Evolutionary conservation across 2,888 invertebrate species (phyloP).

Genomic region (Hirtodrosophila confusa): DNA sequence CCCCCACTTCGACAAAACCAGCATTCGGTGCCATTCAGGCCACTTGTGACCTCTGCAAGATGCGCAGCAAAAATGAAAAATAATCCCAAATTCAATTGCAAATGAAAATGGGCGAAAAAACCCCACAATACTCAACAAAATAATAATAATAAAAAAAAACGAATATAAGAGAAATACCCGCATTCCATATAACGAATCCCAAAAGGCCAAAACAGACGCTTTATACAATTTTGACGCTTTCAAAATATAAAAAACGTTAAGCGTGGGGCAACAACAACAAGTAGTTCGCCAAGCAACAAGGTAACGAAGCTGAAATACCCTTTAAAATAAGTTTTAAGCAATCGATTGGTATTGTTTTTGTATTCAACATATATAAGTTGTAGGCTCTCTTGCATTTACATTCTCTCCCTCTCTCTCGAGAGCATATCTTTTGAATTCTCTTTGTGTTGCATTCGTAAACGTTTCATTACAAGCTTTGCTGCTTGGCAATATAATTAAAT

Average conservation of each 20-base stretch:
- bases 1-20: background rate
- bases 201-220: constrained; percentile 53
- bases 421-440: background rate
- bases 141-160: constrained; percentile 12
- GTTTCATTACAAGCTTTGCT: background rate
- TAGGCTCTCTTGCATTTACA: too few species aligned
- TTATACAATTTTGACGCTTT: constrained; percentile 65
- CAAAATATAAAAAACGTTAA: constrained; percentile 26
- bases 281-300: background rate
- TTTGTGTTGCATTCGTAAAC: background rate
- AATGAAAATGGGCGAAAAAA: constrained; percentile 79
- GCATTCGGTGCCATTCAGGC: constrained; percentile 57
- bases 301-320: constrained; percentile 19
- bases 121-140: constrained; percentile 53
- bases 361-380: too few species aligned
- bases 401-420: too few species aligned
- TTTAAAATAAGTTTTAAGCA: background rate
- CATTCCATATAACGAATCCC: constrained; percentile 44
- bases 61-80: constrained; percentile 78
- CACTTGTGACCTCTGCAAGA: constrained; percentile 76
- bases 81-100: constrained; percentile 81
- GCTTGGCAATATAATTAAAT: too few species aligned
- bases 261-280: constrained; percentile 14
- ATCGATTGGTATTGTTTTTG: too few species aligned
- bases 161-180: constrained; percentile 17